These are phyloP conservation scores for Lutjanus campechanus DNA, from an alignment of 2,797 vertebrate species.

Conservation along the genomic window DNA sequence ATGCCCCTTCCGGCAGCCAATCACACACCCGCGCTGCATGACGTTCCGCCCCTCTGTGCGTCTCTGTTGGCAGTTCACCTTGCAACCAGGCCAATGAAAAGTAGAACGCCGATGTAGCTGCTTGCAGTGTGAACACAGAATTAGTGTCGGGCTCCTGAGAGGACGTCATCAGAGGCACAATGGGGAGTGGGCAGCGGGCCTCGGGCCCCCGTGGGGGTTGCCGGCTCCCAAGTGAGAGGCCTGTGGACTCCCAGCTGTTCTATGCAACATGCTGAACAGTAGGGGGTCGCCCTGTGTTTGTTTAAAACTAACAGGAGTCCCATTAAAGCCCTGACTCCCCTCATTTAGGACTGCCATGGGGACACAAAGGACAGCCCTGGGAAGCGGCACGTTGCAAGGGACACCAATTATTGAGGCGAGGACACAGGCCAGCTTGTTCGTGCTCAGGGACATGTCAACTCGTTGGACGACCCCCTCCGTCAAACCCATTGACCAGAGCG, in stretches of 20 bases:
- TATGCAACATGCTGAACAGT: constrained; percentile 86
- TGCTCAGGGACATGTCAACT: constrained; percentile 89
- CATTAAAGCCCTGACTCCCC: constrained; percentile 89
- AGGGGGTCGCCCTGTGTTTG: constrained; percentile 88
- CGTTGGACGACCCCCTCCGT: constrained; percentile 86
- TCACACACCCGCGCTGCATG: not conserved
- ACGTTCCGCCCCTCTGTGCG: constrained; percentile 28
- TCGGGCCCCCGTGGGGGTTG: constrained; percentile 55
- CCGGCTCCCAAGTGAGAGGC: constrained; percentile 64
- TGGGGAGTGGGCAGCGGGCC: constrained; percentile 60
- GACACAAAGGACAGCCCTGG: constrained; percentile 88
- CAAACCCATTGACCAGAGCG: constrained; percentile 88
- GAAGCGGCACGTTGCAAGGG: constrained; percentile 90
- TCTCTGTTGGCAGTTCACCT: constrained; percentile 56
- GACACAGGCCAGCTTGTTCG: constrained; percentile 89
- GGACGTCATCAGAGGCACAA: constrained; percentile 63
- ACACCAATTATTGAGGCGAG: constrained; percentile 88
- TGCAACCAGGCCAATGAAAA: constrained; percentile 63
- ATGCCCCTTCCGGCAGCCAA: constrained; percentile 28
- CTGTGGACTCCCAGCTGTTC: constrained; percentile 84
- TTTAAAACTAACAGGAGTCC: constrained; percentile 88
- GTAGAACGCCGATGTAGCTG: constrained; percentile 40
- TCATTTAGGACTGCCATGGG: constrained; percentile 88
- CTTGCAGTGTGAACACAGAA: constrained; percentile 46
- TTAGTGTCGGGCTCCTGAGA: constrained; percentile 58